These are phyloP conservation scores for Ptychoptera contaminata DNA, from an alignment of 2,888 invertebrate genomes.

Conservation along the genomic window DNA sequence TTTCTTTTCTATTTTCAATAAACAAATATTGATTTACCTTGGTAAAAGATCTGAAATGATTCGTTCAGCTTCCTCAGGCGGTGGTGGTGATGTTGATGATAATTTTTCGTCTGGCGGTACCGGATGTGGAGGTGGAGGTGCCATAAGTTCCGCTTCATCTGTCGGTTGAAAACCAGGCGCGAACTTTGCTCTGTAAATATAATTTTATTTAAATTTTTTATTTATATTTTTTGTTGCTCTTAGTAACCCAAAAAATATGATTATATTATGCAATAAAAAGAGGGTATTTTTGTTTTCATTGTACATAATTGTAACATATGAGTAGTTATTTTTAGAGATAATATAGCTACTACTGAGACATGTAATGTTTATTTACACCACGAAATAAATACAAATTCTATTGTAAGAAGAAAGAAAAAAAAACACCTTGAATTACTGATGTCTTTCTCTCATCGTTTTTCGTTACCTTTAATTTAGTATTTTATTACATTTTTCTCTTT, in stretches of 20 bases:
- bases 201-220: no score
- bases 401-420: no score
- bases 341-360: no score
- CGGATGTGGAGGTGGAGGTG: slow-evolving; percentile 9
- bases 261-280: neutral
- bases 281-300: neutral
- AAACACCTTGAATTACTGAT: no score
- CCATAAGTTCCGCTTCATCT: slow-evolving; percentile 23
- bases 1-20: slow-evolving; percentile 3
- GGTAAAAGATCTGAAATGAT: slow-evolving; percentile 60
- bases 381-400: no score
- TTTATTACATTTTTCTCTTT: no score
- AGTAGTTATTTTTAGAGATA: no score
- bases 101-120: slow-evolving; percentile 10
- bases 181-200: slow-evolving; percentile 46
- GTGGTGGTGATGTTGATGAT: slow-evolving; percentile 36
- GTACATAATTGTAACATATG: no score
- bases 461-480: no score
- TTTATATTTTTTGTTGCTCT: neutral
- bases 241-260: slow-evolving; percentile 1
- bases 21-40: slow-evolving; percentile 37
- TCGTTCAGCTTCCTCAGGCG: slow-evolving; percentile 60
- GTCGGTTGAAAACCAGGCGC: slow-evolving; percentile 53
- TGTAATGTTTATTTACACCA: no score
- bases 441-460: no score